Evolutionary conservation across 2,888 invertebrate species (phyloP), one percentile per base, ranked within the genome.

Genomic region (Tetragonula carbonaria): DNA sequence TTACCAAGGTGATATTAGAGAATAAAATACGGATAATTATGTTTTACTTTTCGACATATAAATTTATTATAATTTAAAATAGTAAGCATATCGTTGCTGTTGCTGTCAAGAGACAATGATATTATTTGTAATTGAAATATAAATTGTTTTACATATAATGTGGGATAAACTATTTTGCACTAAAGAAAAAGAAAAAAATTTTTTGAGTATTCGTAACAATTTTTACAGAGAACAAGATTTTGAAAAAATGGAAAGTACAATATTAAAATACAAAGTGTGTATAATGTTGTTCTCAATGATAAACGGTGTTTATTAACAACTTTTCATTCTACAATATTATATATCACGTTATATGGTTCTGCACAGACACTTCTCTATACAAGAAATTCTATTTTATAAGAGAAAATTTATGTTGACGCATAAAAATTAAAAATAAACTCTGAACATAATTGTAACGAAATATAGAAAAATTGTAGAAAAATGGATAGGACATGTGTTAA

Each of bases 1-100:
- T 89, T 91, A 89, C 88, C 89, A 80, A 70, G 73, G 88, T 90
- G 91, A 91, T 92, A 90, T 91, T 91, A 91, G 86, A 87, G 82
- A 85, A 81, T 88, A 87, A 65, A 53, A 78, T 70, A 63, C 74
- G 77, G 79, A 80, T 63, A 83, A 79, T 65, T 67, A 74, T 75
- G 73, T 83, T 85, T 87, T 87, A 78, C 78, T 82, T 86, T 82
- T 63, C 50, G 75, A 83, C 73, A 70, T 78, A 65, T 78, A 65
- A 78, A 80, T 77, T 78, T 78, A 67, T 80, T 68, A 71, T 78
- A 83, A 78, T 87, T 87, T 87, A 85, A 68, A 11, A 5, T 73
- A 70, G 67, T 59, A 28, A 68, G 14, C 53, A 16, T 23, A 57
- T 68, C 68, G 8, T 50, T 45, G 13, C 5, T 78, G 8, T 50